Base-by-base conservation (phyloP, 2,888 invertebrate genomes). In the Villa cingulata region DNA sequence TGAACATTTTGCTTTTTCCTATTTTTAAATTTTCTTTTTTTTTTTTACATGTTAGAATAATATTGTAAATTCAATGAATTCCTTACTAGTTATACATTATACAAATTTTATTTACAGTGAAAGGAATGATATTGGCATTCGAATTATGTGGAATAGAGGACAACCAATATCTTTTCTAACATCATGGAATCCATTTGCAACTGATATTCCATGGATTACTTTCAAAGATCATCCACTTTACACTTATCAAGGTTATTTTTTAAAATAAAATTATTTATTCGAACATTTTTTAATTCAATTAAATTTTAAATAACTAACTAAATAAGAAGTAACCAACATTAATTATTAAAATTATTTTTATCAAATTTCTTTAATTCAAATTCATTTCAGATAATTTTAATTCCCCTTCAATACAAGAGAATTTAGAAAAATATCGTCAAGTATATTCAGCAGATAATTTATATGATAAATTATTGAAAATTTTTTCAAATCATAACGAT, bases 171-270 rank as follows among this genome's bases (percentile, higher is more conserved):
- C 80, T 34, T 62, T 83, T 57, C 73, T 75, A 55, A 78, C 78
- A n/a, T 78, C 80, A 50, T 90, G 90, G 90, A 89, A 89, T 66
- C 89, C 89, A 0, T 86, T 86, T 70, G 78, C 80, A 53, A 78
- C 77, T 50, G 78, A 83, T 49, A 81, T 88, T 52, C 89, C 89
- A 0, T 84, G 81, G 70, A 66, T 79, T 32, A 88, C 87, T 0
- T 81, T 83, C 56, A 78, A 84, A 1, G 86, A 84, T 47, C 90
- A 90, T 68, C 89, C 88, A 9, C 73, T 86, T 36, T 78, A 74
- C 59, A 80, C 78, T 74, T 78, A 81, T 59, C 81, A 80, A 77
- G 81, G 82, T 81, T n/a, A n/a, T n/a, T n/a, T n/a, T n/a, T n/a
- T n/a, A n/a, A n/a, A n/a, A n/a, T n/a, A n/a, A n/a, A n/a, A n/a